These are phyloP conservation scores for Zygaena filipendulae DNA, from an alignment of 2,888 invertebrate species.

Conservation along the genomic window DNA sequence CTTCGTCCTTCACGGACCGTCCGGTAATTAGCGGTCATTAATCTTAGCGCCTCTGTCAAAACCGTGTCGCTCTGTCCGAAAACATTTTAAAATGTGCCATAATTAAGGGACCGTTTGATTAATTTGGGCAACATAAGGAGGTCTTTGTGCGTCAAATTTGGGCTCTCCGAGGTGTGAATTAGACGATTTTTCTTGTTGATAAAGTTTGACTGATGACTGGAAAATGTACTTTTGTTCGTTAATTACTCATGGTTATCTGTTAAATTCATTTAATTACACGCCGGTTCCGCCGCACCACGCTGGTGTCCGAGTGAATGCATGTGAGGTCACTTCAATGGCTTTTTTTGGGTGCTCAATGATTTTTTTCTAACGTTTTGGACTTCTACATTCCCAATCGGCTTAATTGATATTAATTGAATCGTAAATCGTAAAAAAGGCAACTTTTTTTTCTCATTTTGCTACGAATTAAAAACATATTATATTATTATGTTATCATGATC, in stretches of 20 bases:
- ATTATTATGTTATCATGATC: too few species aligned
- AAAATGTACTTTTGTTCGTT: constrained; percentile 47
- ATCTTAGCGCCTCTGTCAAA: constrained; percentile 60
- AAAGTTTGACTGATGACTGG: constrained; percentile 56
- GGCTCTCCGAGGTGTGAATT: constrained; percentile 54
- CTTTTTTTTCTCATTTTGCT: too few species aligned
- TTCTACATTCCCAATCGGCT: too few species aligned
- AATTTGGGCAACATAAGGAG: constrained; percentile 34
- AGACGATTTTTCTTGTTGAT: constrained; percentile 61
- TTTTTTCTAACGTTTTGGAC: too few species aligned
- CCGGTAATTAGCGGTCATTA: constrained; percentile 54
- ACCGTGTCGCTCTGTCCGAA: constrained; percentile 51
- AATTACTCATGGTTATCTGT: constrained; percentile 60
- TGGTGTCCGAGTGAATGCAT: constrained; percentile 26
- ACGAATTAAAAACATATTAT: too few species aligned
- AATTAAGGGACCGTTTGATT: constrained; percentile 47
- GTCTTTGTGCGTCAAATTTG: constrained; percentile 40
- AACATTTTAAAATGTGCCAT: constrained; percentile 54
- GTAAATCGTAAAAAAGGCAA: too few species aligned
- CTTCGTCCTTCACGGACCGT: constrained; percentile 30
- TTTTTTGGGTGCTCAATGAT: constrained; percentile 30
- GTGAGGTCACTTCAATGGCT: too few species aligned
- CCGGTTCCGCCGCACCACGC: constrained; percentile 19
- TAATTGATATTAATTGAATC: too few species aligned
- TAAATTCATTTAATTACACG: constrained; percentile 58